These are phyloP conservation scores for Gavialis gangeticus DNA, from an alignment of 2,113 vertebrate species.

Conservation along the genomic window DNA sequence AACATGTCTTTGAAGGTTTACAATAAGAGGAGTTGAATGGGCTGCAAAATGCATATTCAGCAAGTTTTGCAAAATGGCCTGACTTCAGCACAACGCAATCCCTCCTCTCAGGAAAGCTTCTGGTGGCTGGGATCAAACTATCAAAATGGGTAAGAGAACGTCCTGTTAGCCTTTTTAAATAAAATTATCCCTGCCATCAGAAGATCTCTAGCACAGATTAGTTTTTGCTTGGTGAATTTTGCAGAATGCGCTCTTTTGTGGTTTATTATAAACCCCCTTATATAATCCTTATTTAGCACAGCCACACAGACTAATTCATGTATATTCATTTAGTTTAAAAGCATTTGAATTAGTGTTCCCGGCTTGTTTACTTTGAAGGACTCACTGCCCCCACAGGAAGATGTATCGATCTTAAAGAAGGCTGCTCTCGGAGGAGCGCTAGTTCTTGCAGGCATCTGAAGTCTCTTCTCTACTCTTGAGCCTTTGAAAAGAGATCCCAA, in stretches of 20 bases:
- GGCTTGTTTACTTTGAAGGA: slow-evolving; percentile 76
- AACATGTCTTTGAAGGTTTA: not conserved
- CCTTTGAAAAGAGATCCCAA: slow-evolving; percentile 76
- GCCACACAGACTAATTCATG: slow-evolving; percentile 30
- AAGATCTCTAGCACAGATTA: not conserved
- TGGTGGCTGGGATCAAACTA: slow-evolving; percentile 24
- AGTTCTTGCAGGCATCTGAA: slow-evolving; percentile 76
- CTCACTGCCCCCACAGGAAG: slow-evolving; percentile 69
- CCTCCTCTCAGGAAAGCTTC: slow-evolving; percentile 42
- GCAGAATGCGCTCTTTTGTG: slow-evolving; percentile 5
- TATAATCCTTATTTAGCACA: slow-evolving; percentile 52
- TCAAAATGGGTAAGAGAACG: slow-evolving; percentile 53
- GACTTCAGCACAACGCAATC: slow-evolving; percentile 36
- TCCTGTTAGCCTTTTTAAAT: slow-evolving; percentile 38
- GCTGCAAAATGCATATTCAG: not conserved
- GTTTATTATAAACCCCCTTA: slow-evolving; percentile 48
- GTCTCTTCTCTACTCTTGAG: slow-evolving; percentile 74
- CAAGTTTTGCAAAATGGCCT: slow-evolving; percentile 27
- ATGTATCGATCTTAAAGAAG: slow-evolving; percentile 71
- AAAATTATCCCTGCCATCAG: slow-evolving; percentile 35
- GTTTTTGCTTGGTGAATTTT: not conserved
- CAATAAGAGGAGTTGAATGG: not conserved
- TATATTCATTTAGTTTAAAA: slow-evolving; percentile 66
- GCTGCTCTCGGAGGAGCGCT: slow-evolving; percentile 64
- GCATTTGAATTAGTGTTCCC: slow-evolving; percentile 66